Conservation (phyloP, 2,797 vertebrate species). For the Glossophaga mutica region DNA sequence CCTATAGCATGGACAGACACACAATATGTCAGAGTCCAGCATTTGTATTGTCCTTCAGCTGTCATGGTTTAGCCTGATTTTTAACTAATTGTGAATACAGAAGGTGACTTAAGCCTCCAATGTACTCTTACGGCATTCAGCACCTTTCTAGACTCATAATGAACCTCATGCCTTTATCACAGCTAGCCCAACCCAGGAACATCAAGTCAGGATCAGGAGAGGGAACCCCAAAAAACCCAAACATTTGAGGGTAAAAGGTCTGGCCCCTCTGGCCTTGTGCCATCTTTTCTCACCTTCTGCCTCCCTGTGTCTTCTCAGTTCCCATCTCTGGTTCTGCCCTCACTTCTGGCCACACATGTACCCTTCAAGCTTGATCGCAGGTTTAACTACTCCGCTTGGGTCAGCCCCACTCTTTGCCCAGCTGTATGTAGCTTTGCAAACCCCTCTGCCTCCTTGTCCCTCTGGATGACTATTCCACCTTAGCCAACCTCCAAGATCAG, state of each 20-base stretch:
- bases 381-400: neutral
- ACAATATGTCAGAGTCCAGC: neutral
- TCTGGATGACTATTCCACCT: neutral
- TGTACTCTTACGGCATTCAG: neutral
- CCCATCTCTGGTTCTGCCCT: neutral
- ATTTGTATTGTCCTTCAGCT: neutral
- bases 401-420: accelerated
- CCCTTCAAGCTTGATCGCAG: neutral
- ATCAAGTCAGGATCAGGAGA: neutral
- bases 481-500: neutral
- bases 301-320: neutral
- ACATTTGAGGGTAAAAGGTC: too few species aligned
- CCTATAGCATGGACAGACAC: neutral
- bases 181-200: accelerated
- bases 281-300: neutral
- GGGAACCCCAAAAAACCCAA: neutral
- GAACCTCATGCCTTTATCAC: neutral
- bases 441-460: neutral
- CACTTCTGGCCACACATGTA: neutral
- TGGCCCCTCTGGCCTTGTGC: neutral
- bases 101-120: neutral
- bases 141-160: neutral
- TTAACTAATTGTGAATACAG: neutral
- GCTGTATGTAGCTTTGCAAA: neutral
- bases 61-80: neutral